A percentile compares a stretch with the other conserved stretches of the same genome.
phyloP scores from a whole-genome alignment of 1,140 invertebrate species.

The Trichonephila clavata region DNA sequence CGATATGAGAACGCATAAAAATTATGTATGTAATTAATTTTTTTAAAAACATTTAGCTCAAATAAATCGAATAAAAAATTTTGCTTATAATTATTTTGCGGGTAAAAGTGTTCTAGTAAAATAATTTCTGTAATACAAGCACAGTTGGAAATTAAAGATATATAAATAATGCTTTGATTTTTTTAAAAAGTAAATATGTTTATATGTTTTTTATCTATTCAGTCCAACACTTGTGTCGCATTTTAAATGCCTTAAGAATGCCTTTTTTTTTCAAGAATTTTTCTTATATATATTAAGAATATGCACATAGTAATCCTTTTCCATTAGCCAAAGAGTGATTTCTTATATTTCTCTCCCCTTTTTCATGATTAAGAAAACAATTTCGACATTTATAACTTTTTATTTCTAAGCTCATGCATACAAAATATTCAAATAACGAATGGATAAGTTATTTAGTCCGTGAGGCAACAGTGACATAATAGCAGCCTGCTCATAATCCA shows the following conservation, averaged over 20 bases:
- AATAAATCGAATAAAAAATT: too few species aligned
- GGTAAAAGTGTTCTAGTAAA: too few species aligned
- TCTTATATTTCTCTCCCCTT: neutral
- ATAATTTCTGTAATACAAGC: too few species aligned
- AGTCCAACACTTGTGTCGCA: neutral
- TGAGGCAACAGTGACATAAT: neutral
- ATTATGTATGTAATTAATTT: too few species aligned
- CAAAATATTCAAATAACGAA: neutral
- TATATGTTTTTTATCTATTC: too few species aligned
- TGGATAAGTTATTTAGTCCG: neutral
- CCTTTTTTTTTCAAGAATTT: neutral
- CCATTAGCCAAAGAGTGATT: neutral
- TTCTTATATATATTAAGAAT: neutral
- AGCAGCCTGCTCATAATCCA: neutral
- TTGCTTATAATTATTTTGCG: too few species aligned
- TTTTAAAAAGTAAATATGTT: too few species aligned
- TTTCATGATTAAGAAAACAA: neutral
- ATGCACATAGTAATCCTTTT: neutral
- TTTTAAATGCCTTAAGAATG: neutral
- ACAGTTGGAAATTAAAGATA: too few species aligned
- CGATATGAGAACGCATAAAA: too few species aligned
- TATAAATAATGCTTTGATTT: too few species aligned
- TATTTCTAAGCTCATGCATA: slow-evolving; percentile 20
- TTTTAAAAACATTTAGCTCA: too few species aligned
- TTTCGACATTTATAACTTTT: neutral